Conservation (phyloP, 2,797 vertebrate species). For the Hyperoplus lanceolatus region DNA sequence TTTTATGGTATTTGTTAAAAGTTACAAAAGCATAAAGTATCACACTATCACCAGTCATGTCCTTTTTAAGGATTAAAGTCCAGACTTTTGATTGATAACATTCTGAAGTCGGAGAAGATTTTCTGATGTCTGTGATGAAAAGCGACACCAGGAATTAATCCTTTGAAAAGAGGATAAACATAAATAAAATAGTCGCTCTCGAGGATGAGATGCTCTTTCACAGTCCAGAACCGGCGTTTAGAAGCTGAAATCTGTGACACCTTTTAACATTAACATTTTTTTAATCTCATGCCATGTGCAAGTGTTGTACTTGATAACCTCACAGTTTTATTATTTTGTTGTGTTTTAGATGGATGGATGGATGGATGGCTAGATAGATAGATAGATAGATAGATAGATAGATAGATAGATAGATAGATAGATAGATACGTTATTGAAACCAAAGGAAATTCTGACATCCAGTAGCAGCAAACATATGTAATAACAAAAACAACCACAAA, state of each 20-base stretch:
- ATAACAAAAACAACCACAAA: no score
- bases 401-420: no score
- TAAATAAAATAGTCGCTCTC: conserved; percentile 6
- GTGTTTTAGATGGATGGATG: not conserved
- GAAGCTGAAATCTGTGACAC: not conserved
- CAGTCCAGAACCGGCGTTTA: not conserved
- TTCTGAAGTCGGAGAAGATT: not conserved
- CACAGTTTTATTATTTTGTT: not conserved
- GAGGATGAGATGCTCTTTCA: conserved; percentile 26
- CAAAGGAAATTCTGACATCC: no score
- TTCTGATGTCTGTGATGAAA: conserved; percentile 8
- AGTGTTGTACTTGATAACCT: not conserved
- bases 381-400: no score
- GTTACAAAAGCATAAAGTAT: not conserved
- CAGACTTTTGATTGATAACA: not conserved
- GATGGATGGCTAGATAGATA: no score
- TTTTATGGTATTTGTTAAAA: conserved; percentile 2
- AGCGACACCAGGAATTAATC: conserved; percentile 26
- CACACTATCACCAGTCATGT: not conserved
- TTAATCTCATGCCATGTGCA: not conserved
- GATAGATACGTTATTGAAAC: no score
- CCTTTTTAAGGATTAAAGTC: not conserved
- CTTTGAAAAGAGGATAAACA: conserved; percentile 8
- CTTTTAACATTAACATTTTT: not conserved
- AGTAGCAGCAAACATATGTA: no score